A percentile compares a stretch with the other conserved stretches of the same genome.
Conservation (phyloP, 2,797 vertebrate species). For the Erpetoichthys calabaricus region DNA sequence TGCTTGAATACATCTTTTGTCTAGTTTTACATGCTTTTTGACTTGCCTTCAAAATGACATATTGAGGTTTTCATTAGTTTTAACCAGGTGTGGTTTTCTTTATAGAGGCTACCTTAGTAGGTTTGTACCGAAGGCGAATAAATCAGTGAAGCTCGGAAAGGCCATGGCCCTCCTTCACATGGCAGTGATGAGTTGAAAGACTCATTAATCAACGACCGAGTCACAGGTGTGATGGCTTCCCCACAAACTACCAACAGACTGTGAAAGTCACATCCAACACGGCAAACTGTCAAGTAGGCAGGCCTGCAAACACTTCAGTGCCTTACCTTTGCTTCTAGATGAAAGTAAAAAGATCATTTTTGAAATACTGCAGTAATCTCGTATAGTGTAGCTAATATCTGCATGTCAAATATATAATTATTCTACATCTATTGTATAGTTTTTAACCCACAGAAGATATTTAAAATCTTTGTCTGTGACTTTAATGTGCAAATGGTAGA, state of each 20-base stretch:
- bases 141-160: conserved; percentile 86
- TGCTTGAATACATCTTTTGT: conserved; percentile 83
- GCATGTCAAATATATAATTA: too few species aligned
- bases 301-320: conserved; percentile 39
- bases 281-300: conserved; percentile 66
- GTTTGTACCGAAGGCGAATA: conserved; percentile 66
- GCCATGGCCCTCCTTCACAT: conserved; percentile 75
- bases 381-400: too few species aligned
- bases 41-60: conserved; percentile 74
- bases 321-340: conserved; percentile 9
- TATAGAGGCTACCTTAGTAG: conserved; percentile 54
- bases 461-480: too few species aligned
- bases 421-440: too few species aligned
- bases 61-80: conserved; percentile 82
- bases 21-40: conserved; percentile 70
- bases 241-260: conserved; percentile 87
- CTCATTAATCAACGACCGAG: conserved; percentile 93
- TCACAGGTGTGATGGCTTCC: conserved; percentile 94
- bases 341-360: conserved; percentile 5
- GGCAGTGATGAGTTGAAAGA: conserved; percentile 78
- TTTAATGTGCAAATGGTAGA: too few species aligned
- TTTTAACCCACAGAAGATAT: too few species aligned
- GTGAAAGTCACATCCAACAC: conserved; percentile 95
- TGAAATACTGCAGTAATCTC: neutral
- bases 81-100: conserved; percentile 69